Evolutionary conservation across 2,888 invertebrate species (phyloP), one percentile per base, ranked within the genome.

Genomic region (Tinea semifulvella): DNA sequence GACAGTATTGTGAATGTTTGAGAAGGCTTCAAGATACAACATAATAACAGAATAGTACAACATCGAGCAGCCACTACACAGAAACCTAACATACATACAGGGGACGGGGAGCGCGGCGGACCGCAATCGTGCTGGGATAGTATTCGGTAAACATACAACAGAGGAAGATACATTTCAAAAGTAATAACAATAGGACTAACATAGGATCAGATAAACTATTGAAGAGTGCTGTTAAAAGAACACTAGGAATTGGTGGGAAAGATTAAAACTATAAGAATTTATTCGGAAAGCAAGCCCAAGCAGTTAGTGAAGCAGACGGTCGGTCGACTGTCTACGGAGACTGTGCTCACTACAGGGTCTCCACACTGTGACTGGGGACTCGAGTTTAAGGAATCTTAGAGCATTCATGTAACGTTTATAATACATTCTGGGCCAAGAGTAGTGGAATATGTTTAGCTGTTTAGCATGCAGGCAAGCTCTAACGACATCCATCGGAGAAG

Each of bases 61-160:
- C 81, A 81, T 74, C 76, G 70, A 81, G 70, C 82, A 82, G 82
- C 80, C 80, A 81, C 81, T 82, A 82, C 77, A 79, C 79, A 81
- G 74, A 79, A 65, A 76, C 71, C 68, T 71, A 72, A 64, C 31
- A 31, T 31, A 31, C 31, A 31, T 31, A 3, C 14, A 31, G 3
- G 14, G 31, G 13, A 27, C 13, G 13, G 72, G 72, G 65, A 68
- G 65, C 59, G 61, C 61, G 58, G 58, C 60, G 56, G 58, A 52
- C 16, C 13, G 17, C 38, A 42, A 18, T 10, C 7, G 19, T 17
- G 38, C 38, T 19, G 18, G 38, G 17, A 11, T n/a, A n/a, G n/a
- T n/a, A 38, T 17, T 17, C 2, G 11, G 11, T 17, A 13, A 31
- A 11, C 6, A 5, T 31, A 31, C 6, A 25, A 25, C 25, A 25